Base-by-base conservation (phyloP, 2,888 invertebrate species). In the Agonum fuliginosum region DNA sequence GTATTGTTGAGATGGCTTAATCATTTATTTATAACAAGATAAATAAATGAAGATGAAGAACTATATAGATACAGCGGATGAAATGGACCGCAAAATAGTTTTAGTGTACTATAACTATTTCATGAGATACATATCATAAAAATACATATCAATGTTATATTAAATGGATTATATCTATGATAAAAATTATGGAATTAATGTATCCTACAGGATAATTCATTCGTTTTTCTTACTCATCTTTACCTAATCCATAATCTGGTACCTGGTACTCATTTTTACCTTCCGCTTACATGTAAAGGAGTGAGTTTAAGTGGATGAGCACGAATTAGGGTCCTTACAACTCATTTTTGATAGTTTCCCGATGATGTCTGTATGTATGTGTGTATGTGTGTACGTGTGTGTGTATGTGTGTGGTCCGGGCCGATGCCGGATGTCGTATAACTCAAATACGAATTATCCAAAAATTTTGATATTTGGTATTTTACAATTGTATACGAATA, bases 141-240 rank as follows among this genome's bases (percentile, higher is more conserved):
- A 73, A 75, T 75, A 75, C 75, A 75, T 75, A 75, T 75, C 75
- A 77, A 77, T 77, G 70, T 77, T 77, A 77, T 77, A 77, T 34
- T 77, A 77, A 70, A 69, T 77, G 77, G 77, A 77, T 54, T 77
- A 77, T 77, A 77, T 70, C 70, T 77, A 77, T 77, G 51, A 70
- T 51, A 48, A 75, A 74, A 74, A 67, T 19, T 67, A 73, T 62
- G 48, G 24, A 77, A 77, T 77, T 70, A 77, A 77, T 77, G 77
- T 77, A 70, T 77, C 70, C 77, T 22, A 69, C 76, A 30, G 27
- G 27, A 62, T 54, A 54, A 20, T 24, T 54, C 2, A 54, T n/a
- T 8, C 24, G 19, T 22, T 24, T 54, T 51, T 54, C n/a, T 54
- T 5, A 54, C 54, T 54, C 12, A 54, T 24, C 48, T 2, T 19